Conservation (phyloP, 2,888 invertebrate species). For the Ganaspis brasiliensis region DNA sequence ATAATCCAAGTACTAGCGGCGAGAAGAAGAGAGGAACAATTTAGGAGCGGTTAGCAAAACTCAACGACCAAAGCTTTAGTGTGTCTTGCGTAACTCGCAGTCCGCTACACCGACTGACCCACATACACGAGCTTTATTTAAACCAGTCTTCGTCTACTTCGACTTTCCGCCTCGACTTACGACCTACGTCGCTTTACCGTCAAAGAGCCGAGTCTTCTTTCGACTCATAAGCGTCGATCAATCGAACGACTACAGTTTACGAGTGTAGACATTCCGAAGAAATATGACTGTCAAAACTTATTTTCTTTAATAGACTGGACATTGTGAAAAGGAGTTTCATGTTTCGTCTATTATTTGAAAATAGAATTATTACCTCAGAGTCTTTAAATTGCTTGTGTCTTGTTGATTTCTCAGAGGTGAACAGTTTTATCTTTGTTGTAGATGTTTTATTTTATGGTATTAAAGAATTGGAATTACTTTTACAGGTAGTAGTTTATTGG, state of each 20-base stretch:
- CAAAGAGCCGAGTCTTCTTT: constrained; percentile 15
- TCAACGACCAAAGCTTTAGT: constrained; percentile 61
- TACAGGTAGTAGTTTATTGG: too few species aligned
- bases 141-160: constrained; percentile 75
- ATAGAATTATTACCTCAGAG: neutral
- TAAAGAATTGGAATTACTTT: too few species aligned
- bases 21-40: constrained; percentile 18
- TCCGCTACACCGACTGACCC: constrained; percentile 78
- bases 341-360: neutral
- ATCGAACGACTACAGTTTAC: constrained; percentile 34
- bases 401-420: too few species aligned
- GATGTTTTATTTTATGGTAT: too few species aligned
- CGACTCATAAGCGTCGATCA: constrained; percentile 32
- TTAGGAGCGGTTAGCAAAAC: constrained; percentile 59
- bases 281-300: neutral
- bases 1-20: constrained; percentile 13
- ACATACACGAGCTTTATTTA: constrained; percentile 80
- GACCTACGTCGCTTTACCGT: constrained; percentile 49
- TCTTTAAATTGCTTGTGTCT: too few species aligned
- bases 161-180: constrained; percentile 76
- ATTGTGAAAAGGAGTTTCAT: neutral
- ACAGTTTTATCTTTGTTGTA: neutral
- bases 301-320: neutral
- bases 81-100: constrained; percentile 69
- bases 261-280: neutral